These are phyloP conservation scores for Pantherophis guttatus DNA, from an alignment of 2,113 vertebrate genomes.

Conservation along the genomic window DNA sequence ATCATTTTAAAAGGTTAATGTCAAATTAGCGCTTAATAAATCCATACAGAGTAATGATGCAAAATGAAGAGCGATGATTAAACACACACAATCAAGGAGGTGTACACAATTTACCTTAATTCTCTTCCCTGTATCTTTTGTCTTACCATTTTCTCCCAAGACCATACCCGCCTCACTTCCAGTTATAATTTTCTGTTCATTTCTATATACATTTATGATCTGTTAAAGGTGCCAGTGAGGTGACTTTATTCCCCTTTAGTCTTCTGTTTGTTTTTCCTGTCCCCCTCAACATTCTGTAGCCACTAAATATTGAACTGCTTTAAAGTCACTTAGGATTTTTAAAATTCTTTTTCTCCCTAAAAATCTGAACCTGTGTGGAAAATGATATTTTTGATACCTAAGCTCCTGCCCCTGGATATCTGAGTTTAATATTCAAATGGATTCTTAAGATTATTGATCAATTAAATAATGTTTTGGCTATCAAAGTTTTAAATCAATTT, in stretches of 20 bases:
- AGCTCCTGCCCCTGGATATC: not conserved
- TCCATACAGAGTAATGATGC: not conserved
- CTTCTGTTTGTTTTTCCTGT: not conserved
- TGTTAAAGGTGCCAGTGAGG: not conserved
- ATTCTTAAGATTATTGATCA: not conserved
- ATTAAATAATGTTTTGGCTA: not conserved
- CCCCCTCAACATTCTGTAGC: not conserved
- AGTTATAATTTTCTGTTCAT: not conserved
- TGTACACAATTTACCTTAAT: not conserved
- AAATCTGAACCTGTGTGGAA: not conserved
- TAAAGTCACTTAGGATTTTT: not conserved
- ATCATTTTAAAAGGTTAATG: not conserved
- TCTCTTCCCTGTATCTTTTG: not conserved
- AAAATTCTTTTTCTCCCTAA: not conserved
- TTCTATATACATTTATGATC: not conserved
- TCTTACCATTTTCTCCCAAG: not conserved
- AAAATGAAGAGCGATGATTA: constrained; percentile 13
- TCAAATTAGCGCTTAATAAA: not conserved
- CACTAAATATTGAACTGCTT: not conserved
- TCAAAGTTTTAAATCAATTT: not conserved
- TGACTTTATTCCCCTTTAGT: not conserved
- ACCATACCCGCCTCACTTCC: too few species aligned
- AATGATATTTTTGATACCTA: too few species aligned
- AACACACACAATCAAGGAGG: not conserved
- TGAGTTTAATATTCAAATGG: not conserved